Percentiles rank a stretch among this genome's conserved stretches.
Conservation (phyloP, 1,140 invertebrate species). For the Lamellibrachia luymesi region DNA sequence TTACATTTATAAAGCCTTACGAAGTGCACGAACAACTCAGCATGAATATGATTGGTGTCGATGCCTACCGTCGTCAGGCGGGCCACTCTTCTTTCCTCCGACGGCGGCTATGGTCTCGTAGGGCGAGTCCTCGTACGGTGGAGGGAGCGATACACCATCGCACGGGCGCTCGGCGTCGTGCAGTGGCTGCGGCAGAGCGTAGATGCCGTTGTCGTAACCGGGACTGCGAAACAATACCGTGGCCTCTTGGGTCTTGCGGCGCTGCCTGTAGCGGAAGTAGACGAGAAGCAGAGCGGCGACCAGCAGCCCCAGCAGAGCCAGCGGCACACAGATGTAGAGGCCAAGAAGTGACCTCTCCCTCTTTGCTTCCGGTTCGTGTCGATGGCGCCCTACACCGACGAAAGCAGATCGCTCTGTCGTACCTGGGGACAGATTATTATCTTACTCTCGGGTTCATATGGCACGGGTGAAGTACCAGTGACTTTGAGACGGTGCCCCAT, state of each 20-base stretch:
- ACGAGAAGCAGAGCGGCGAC: background rate
- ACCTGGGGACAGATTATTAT: background rate
- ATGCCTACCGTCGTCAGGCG: background rate
- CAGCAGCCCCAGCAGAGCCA: background rate
- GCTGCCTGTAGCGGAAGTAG: background rate
- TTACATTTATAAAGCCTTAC: background rate
- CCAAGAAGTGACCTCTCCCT: background rate
- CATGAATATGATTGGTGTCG: background rate
- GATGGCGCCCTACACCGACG: background rate
- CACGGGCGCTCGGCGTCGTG: background rate
- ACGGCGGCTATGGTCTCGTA: background rate
- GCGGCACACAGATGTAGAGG: background rate
- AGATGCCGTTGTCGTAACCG: background rate
- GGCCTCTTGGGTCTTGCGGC: background rate
- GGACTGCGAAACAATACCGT: background rate
- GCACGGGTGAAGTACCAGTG: no score
- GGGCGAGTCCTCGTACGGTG: background rate
- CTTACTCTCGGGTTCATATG: no score
- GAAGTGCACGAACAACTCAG: background rate
- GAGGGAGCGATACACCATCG: background rate
- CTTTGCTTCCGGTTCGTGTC: background rate
- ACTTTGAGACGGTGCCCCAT: no score
- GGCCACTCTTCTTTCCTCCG: background rate
- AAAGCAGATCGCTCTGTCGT: background rate
- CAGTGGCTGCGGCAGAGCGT: background rate